Base-by-base conservation (phyloP, 2,113 vertebrate genomes). In the Ibidorhyncha struthersii region DNA sequence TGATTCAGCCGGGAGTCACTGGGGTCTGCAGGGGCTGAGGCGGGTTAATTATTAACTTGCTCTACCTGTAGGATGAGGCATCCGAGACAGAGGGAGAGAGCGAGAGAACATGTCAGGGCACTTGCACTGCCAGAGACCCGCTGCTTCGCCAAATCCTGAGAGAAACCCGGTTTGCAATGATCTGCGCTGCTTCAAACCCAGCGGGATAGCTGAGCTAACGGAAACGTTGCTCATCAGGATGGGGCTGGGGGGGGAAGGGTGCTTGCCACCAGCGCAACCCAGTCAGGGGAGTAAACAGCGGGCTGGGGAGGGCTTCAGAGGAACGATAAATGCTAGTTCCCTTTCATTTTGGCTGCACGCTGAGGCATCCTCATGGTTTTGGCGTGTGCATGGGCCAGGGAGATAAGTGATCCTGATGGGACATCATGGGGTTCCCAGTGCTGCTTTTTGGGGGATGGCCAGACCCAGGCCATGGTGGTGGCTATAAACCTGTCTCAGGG, bases 1-100 rank as follows among this genome's bases (percentile, higher is more conserved):
- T 96, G 97, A 97, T 90, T 96, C 93, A 96, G 81, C 78, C 5
- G 53, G 43, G 69, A 88, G 93, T 96, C 96, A 95, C 38, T 52
- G 77, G 89, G 90, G 95, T 63, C 93, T 93, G 94, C 74, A 43
- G 63, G 66, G 82, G 65, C 89, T n/a, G 55, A 12, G 73, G 81
- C 55, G 10, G 92, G 79, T 22, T 86, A 65, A 69, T 86, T 67
- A 95, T 86, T 49, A 96, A 97, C 97, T 32, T 53, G 84, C 66
- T 93, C 72, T 84, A 89, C 97, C 93, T 95, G 89, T 25, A 32
- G 26, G 95, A 29, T 89, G 72, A 65, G 90, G 53, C 84, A 62
- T 49, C 47, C 0, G 18, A 63, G 92, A 40, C 5, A 7, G 30
- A 27, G 56, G 25, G 71, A 53, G 34, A 47, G 40, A 67, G 66